Conservation (phyloP, 2,888 invertebrate genomes). For the Diachrysia chrysitis region DNA sequence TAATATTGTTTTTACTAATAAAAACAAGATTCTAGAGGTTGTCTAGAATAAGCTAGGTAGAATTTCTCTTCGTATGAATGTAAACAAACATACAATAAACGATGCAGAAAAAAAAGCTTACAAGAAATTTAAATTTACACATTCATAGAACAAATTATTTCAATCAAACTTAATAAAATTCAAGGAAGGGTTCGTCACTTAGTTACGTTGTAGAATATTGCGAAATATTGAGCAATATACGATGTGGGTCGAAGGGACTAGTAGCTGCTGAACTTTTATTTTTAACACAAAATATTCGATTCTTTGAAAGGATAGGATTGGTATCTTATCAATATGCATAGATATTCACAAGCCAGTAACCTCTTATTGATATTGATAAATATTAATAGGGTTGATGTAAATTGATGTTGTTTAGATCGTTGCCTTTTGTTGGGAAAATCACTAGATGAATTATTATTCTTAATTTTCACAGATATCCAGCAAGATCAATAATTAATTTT, state of each 20-base stretch:
- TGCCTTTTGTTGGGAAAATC: not conserved
- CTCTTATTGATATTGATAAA: not conserved
- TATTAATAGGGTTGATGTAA: not conserved
- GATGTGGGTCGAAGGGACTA: too few relatives aligned
- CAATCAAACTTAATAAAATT: too few relatives aligned
- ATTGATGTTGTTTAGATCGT: not conserved
- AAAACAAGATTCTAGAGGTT: not conserved
- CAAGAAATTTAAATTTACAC: too few relatives aligned
- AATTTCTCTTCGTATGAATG: too few relatives aligned
- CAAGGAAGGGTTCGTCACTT: too few relatives aligned
- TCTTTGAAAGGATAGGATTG: not conserved
- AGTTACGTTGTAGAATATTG: too few relatives aligned
- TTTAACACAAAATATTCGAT: too few relatives aligned
- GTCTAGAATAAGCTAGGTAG: not conserved
- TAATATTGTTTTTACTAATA: not conserved
- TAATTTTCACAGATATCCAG: not conserved
- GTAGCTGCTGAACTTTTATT: too few relatives aligned
- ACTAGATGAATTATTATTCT: not conserved
- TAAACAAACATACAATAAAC: too few relatives aligned
- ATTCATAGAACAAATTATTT: too few relatives aligned
- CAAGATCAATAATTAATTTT: constrained; percentile 16
- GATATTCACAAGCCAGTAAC: not conserved
- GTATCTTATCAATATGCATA: not conserved
- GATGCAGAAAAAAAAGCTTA: too few relatives aligned
- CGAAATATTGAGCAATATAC: too few relatives aligned